A percentile compares a stretch with the other conserved stretches of the same genome.
phyloP scores from a whole-genome alignment of 2,113 vertebrate genomes.

The Ciconia boyciana region DNA sequence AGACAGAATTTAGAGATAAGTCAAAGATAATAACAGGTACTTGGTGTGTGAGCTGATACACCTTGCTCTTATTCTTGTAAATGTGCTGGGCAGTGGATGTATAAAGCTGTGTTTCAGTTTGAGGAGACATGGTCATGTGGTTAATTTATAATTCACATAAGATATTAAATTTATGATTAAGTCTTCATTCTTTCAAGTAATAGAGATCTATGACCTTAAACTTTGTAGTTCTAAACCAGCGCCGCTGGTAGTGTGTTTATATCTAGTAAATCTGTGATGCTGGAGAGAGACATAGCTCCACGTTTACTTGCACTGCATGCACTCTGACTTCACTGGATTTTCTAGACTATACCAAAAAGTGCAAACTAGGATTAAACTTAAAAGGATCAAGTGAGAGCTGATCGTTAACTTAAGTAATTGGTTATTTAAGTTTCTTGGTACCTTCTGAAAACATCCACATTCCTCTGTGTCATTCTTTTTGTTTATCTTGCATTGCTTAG shows the following conservation, averaged over 20 bases:
- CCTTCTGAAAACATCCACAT: not conserved
- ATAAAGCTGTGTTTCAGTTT: not conserved
- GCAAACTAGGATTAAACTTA: not conserved
- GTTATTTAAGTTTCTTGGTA: not conserved
- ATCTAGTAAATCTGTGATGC: not conserved
- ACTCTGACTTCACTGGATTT: not conserved
- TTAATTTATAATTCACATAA: not conserved
- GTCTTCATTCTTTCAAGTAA: not conserved
- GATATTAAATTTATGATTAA: not conserved
- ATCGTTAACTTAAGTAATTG: not conserved
- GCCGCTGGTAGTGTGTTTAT: rapidly evolving
- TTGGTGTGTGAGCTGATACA: not conserved
- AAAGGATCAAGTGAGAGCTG: not conserved
- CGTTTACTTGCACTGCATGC: not conserved
- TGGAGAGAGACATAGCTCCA: not conserved
- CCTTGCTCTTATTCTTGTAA: not conserved
- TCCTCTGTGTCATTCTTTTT: not conserved
- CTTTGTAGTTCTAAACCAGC: not conserved
- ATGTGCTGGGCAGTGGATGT: not conserved
- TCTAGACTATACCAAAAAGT: not conserved
- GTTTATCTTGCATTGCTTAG: not conserved
- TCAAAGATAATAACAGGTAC: not conserved
- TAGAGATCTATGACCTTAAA: not conserved
- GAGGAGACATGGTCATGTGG: rapidly evolving
- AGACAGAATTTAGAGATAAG: not conserved